Evolutionary conservation across 2,888 invertebrate genomes (phyloP).

Genomic region (Aphrophora alni): DNA sequence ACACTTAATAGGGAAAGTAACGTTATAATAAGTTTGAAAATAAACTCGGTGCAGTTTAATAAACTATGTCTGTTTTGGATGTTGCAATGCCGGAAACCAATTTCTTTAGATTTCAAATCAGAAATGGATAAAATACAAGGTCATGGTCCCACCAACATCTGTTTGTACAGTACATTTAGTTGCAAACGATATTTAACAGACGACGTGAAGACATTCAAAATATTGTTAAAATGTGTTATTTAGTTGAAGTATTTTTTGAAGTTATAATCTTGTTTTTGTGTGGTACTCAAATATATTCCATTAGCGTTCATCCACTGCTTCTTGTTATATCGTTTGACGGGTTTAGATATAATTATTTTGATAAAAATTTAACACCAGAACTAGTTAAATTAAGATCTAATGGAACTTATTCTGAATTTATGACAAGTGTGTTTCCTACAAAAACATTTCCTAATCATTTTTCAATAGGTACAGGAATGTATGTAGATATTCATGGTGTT

Average conservation of each 20-base stretch:
- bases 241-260: neutral
- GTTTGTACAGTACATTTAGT: neutral
- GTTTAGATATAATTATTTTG: conserved; percentile 65
- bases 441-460: conserved; percentile 80
- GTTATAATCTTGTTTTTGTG: neutral
- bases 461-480: conserved; percentile 72
- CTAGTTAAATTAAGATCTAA: conserved; percentile 63
- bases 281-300: neutral
- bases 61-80: too few relatives aligned
- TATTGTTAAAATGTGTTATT: neutral
- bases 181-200: neutral
- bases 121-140: too few relatives aligned
- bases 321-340: conserved; percentile 34
- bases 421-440: conserved; percentile 69
- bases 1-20: too few relatives aligned
- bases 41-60: too few relatives aligned
- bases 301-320: neutral
- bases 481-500: conserved; percentile 73
- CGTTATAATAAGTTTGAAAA: too few relatives aligned
- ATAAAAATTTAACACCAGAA: conserved; percentile 64
- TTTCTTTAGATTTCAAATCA: too few relatives aligned
- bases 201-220: neutral
- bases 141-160: neutral
- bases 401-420: conserved; percentile 65
- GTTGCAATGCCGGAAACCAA: too few relatives aligned